These are phyloP conservation scores for Dermochelys coriacea DNA, from an alignment of 2,797 vertebrate species.

Conservation along the genomic window DNA sequence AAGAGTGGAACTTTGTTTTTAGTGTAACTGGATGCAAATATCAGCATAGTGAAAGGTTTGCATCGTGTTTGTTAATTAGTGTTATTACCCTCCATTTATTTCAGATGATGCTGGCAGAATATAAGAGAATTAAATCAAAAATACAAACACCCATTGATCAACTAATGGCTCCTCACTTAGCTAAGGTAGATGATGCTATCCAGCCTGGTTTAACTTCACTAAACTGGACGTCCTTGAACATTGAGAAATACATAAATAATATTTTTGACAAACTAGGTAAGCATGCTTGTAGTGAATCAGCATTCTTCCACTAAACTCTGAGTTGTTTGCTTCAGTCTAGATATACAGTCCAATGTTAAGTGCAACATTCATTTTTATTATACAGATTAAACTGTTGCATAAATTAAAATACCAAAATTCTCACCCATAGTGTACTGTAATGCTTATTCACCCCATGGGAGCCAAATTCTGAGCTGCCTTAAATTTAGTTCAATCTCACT, in stretches of 20 bases:
- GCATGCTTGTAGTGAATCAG: background rate
- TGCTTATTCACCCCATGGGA: background rate
- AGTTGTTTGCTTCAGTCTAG: background rate
- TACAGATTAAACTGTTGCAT: background rate
- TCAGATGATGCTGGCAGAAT: constrained; percentile 91
- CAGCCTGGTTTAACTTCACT: constrained; percentile 89
- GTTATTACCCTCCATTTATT: constrained; percentile 24
- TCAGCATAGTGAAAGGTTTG: background rate
- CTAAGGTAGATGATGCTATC: constrained; percentile 89
- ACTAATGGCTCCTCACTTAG: constrained; percentile 85
- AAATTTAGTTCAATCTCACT: background rate
- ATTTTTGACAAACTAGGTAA: constrained; percentile 88
- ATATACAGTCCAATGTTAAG: background rate
- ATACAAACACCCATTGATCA: constrained; percentile 86
- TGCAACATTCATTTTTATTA: background rate
- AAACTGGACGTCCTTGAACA: constrained; percentile 93
- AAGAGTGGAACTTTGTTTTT: background rate
- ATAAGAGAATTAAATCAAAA: constrained; percentile 89
- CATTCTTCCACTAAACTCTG: background rate
- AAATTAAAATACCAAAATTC: background rate
- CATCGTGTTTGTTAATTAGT: background rate
- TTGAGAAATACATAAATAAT: constrained; percentile 86
- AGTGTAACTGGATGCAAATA: background rate
- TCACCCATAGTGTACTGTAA: background rate
- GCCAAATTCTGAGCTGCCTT: background rate